phyloP scores from a whole-genome alignment of 2,113 vertebrate species.

The Tamias sibiricus region DNA sequence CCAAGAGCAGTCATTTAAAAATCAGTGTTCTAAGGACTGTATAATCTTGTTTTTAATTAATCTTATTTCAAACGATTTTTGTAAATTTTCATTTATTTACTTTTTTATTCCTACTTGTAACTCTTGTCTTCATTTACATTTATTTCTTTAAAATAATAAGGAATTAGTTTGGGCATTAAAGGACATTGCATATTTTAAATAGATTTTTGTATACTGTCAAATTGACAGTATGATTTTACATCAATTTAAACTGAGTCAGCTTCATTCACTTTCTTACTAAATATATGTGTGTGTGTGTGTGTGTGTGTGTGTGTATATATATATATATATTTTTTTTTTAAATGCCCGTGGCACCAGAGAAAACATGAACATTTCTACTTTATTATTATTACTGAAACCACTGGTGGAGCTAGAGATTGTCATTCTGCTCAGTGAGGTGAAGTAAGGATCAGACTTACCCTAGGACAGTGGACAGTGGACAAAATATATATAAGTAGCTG shows the following conservation, averaged over 20 bases:
- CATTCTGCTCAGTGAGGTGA: too few species aligned
- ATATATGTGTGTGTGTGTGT: too few species aligned
- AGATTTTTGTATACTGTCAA: neutral
- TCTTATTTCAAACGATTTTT: neutral
- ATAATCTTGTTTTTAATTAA: neutral
- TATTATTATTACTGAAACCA: neutral
- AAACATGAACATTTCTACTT: neutral
- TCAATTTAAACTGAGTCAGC: neutral
- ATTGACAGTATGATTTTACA: neutral
- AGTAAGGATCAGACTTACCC: neutral
- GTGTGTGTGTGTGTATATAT: too few species aligned
- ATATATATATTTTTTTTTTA: neutral
- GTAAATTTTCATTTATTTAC: neutral
- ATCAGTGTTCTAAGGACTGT: neutral
- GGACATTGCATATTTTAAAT: neutral
- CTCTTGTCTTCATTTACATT: neutral
- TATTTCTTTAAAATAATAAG: neutral
- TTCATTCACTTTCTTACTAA: neutral
- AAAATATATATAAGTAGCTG: neutral
- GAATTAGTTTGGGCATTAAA: neutral
- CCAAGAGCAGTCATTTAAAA: neutral
- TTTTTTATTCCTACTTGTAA: neutral
- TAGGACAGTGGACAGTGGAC: neutral
- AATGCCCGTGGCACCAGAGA: neutral
- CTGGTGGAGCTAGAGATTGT: neutral